Base-by-base conservation (phyloP, 2,888 invertebrate species). In the Lucinisca nassula region DNA sequence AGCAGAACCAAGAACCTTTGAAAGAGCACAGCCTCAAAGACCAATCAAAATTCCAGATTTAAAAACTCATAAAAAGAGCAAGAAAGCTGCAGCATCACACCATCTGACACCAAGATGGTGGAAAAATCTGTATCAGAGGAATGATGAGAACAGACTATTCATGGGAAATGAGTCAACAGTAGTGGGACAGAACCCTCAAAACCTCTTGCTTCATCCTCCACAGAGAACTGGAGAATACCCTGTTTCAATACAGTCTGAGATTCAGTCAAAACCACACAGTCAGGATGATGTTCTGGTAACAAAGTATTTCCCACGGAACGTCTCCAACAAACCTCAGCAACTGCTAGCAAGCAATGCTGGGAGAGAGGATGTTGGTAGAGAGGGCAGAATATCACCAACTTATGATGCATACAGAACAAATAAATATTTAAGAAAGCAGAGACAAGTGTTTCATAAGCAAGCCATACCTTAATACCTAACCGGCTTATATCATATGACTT, bases 101-200 rank as follows among this genome's bases (percentile, higher is more conserved):
- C 87, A 83, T 55, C 30, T 82, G 6, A 77, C 74, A 24, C 92
- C 92, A 17, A 77, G 90, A 32, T 92, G 92, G 92, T 79, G 91
- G 49, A 80, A 79, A 32, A 85, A 91, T 24, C 85, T 92, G 4
- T 84, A 89, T n/a, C 76, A 84, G 30, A 90, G 78, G 58, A 75
- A 87, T 70, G 85, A 86, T 30, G 72, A 77, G 0, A 77, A 89
- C 38, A 75, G 92, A 27, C 70, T 92, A 0, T 55, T 70, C 0
- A 67, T 79, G 32, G 38, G 84, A 1, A 79, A 88, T 24, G 79
- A 89, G 32, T 35, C 35, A 12, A 1, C 67, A 8, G 35, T 35
- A 35, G 67, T 35, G 12, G 67, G 67, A 21, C 30, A 24, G 12
- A 35, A 21, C 14, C 32, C 32, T 67, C 67, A 24, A 21, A 67